A percentile compares a stretch with the other conserved stretches of the same genome.
Conservation (phyloP, 2,797 vertebrate species). For the Cossypha dichroa region DNA sequence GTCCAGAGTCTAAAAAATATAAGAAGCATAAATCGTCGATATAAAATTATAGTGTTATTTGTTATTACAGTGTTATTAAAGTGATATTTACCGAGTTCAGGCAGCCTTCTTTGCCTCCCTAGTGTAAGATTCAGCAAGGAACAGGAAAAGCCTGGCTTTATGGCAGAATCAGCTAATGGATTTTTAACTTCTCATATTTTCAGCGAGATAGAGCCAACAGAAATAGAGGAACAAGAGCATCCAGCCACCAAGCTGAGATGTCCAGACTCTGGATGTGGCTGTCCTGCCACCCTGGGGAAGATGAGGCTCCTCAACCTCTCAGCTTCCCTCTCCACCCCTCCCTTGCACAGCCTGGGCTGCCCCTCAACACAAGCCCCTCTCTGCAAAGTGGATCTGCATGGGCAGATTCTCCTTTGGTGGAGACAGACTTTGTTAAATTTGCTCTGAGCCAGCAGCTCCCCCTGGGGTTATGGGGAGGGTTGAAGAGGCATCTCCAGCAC, state of each 20-base stretch:
- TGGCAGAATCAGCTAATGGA: neutral
- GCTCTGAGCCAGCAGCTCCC: neutral
- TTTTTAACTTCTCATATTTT: neutral
- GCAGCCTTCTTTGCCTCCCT: neutral
- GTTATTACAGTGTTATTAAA: conserved; percentile 33
- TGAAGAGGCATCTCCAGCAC: neutral
- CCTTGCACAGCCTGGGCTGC: neutral
- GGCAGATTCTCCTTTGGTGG: neutral
- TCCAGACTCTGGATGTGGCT: fast-evolving
- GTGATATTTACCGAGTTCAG: neutral
- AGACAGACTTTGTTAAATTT: too few species aligned
- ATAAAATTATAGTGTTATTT: conserved; percentile 41
- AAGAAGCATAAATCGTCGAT: neutral
- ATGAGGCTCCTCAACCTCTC: neutral
- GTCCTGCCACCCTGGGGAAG: neutral
- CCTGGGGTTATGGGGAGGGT: fast-evolving
- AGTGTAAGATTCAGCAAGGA: neutral
- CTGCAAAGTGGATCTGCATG: fast-evolving
- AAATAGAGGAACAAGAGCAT: neutral
- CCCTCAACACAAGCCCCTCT: neutral
- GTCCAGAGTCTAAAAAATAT: neutral
- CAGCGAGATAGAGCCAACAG: fast-evolving
- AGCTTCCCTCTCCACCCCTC: neutral
- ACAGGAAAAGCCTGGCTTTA: neutral
- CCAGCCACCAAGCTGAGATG: neutral